Conservation (phyloP, 2,113 vertebrate species). For the Aix galericulata region DNA sequence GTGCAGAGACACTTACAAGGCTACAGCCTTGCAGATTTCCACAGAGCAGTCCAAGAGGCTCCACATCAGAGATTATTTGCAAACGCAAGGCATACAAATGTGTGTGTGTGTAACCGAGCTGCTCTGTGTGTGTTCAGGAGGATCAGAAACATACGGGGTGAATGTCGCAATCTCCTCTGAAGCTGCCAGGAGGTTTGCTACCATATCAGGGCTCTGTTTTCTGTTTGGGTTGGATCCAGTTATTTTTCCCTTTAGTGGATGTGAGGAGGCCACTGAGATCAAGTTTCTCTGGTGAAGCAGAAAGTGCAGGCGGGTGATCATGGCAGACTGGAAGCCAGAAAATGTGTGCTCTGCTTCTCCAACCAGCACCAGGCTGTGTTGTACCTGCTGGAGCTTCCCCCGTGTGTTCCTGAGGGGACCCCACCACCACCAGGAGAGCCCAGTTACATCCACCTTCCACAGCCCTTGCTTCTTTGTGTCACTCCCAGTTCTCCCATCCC, state of each 20-base stretch:
- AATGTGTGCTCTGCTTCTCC: neutral
- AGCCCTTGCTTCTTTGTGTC: neutral
- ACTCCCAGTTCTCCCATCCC: neutral
- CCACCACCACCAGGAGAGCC: neutral
- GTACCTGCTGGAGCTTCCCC: neutral
- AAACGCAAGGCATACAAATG: neutral
- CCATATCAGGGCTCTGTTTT: neutral
- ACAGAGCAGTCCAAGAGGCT: neutral
- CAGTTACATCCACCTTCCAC: neutral
- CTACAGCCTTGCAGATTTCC: neutral
- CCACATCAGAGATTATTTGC: neutral
- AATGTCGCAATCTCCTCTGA: neutral
- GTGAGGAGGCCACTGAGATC: neutral
- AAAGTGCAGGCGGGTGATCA: neutral
- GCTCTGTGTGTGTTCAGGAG: neutral
- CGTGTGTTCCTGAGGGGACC: neutral
- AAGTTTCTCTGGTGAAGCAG: neutral
- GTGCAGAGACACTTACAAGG: neutral
- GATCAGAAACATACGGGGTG: neutral
- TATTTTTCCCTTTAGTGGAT: neutral
- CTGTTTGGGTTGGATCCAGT: conserved; percentile 3
- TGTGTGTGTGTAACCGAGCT: neutral
- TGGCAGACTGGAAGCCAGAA: neutral
- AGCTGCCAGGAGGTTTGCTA: neutral
- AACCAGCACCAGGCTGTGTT: neutral